Evolutionary conservation across 2,888 invertebrate species (phyloP).

Genomic region (Polydrusus tereticollis): DNA sequence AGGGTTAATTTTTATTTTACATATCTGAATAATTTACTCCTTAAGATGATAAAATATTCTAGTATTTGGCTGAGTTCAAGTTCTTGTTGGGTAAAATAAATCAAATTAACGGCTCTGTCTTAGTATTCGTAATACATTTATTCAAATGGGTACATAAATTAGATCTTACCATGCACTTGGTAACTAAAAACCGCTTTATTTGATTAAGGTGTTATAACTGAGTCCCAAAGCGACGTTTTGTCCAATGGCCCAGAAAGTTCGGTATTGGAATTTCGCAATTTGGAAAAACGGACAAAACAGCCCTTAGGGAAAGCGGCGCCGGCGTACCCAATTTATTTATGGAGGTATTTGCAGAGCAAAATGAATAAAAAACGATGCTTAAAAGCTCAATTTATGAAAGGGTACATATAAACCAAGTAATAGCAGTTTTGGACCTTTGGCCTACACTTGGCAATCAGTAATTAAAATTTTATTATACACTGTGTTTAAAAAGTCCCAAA

Average conservation of each 20-base stretch:
- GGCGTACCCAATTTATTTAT: not conserved
- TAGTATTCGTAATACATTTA: constrained; percentile 21
- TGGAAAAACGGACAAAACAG: not conserved
- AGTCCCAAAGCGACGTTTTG: constrained; percentile 2
- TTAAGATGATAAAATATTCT: constrained; percentile 24
- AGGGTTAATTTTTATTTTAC: constrained; percentile 34
- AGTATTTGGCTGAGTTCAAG: constrained; percentile 18
- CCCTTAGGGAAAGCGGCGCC: not conserved
- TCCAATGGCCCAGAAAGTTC: not conserved
- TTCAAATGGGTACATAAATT: constrained; percentile 20
- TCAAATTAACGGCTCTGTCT: constrained; percentile 21
- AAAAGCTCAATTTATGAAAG: not conserved
- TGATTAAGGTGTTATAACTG: constrained; percentile 6
- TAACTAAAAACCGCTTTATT: constrained; percentile 10
- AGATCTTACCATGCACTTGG: constrained; percentile 1
- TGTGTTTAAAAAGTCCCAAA: not conserved
- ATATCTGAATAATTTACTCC: constrained; percentile 27
- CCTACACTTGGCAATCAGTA: not conserved
- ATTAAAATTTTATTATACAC: not conserved
- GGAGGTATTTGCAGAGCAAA: not conserved
- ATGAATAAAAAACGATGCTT: not conserved
- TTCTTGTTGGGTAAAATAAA: constrained; percentile 21
- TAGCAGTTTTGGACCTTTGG: not conserved
- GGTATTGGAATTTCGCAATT: not conserved
- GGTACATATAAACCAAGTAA: not conserved